phyloP scores from a whole-genome alignment of 2,113 vertebrate species.

The Platysteira castanea region DNA sequence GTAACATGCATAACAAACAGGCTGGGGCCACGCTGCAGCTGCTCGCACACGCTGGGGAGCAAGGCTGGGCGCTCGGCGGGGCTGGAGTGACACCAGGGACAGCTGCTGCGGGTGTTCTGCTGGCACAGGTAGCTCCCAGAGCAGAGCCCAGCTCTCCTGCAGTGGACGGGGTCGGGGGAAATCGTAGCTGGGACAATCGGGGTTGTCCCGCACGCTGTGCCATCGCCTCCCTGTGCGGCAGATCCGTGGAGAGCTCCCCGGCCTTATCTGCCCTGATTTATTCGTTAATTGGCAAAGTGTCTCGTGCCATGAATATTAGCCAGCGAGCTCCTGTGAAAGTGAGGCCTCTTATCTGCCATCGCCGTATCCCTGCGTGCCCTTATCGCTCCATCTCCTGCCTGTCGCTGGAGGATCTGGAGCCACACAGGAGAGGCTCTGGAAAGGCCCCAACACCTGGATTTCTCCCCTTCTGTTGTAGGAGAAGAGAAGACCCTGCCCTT shows the following conservation, averaged over 20 bases:
- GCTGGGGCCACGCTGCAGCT: background rate
- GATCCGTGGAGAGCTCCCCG: background rate
- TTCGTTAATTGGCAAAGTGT: background rate
- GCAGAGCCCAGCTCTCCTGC: background rate
- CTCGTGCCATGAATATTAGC: background rate
- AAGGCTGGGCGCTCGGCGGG: accelerated
- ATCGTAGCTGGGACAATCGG: accelerated
- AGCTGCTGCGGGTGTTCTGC: background rate
- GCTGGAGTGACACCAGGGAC: background rate
- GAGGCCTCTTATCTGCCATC: background rate
- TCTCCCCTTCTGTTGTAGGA: background rate
- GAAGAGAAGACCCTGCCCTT: background rate
- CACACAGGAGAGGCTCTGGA: background rate
- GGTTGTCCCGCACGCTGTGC: accelerated
- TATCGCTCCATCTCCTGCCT: background rate
- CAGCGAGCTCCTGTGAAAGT: background rate
- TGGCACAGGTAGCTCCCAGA: background rate
- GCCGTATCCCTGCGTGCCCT: background rate
- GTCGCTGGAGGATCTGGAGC: background rate
- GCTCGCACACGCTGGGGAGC: background rate
- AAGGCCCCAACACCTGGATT: background rate
- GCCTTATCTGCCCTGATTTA: background rate
- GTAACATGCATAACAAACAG: background rate
- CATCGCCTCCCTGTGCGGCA: accelerated
- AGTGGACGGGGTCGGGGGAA: accelerated